phyloP scores from a whole-genome alignment of 2,888 invertebrate genomes.

The Endomychus coccineus region DNA sequence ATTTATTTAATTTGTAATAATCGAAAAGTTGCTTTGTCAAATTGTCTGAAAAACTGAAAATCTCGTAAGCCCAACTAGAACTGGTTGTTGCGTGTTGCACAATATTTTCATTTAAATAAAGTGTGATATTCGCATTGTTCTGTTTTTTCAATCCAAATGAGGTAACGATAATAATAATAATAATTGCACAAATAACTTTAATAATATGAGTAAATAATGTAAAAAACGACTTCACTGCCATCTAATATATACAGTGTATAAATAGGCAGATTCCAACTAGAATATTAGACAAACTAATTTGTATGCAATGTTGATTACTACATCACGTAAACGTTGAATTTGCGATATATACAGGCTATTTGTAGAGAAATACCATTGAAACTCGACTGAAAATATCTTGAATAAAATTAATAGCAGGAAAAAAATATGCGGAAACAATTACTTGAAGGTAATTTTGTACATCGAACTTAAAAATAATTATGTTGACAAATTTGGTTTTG shows the following conservation, averaged over 20 bases:
- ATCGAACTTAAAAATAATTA: too few species aligned
- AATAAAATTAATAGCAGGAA: too few species aligned
- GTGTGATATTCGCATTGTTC: slow-evolving; percentile 15
- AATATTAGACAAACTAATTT: too few species aligned
- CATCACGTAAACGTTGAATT: too few species aligned
- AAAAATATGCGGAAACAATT: too few species aligned
- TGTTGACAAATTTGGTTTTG: too few species aligned
- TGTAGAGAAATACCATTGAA: background rate
- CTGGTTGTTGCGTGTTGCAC: slow-evolving; percentile 14
- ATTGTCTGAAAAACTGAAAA: too few species aligned
- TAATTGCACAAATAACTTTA: slow-evolving; percentile 35
- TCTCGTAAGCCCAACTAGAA: slow-evolving; percentile 1
- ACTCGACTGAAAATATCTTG: too few species aligned
- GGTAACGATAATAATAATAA: slow-evolving; percentile 11
- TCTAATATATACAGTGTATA: slow-evolving; percentile 33
- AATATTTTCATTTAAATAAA: slow-evolving; percentile 8
- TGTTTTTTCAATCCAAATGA: slow-evolving; percentile 7
- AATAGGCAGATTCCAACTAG: too few species aligned
- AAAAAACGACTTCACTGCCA: slow-evolving; percentile 40
- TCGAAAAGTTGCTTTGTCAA: too few species aligned
- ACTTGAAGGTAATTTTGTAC: too few species aligned
- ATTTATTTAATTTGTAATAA: background rate
- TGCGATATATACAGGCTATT: background rate
- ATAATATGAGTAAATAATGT: slow-evolving; percentile 23
- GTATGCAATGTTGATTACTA: too few species aligned